These are phyloP conservation scores for Corydoras maculifer DNA, from an alignment of 2,113 vertebrate species.

Conservation along the genomic window DNA sequence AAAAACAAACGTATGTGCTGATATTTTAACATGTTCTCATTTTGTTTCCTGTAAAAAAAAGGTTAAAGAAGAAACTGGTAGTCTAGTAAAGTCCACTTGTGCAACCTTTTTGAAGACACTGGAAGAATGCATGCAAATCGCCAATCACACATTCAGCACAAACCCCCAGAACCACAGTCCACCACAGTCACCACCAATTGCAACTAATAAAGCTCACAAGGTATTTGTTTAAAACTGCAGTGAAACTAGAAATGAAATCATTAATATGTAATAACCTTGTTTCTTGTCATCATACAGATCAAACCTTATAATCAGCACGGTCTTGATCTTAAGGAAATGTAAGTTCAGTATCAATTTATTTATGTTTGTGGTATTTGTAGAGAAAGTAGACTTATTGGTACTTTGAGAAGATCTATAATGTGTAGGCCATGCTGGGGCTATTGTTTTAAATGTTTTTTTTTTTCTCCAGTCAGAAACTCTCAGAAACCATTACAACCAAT, in stretches of 20 bases:
- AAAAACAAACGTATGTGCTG: not conserved
- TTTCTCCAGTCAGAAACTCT: slow-evolving; percentile 66
- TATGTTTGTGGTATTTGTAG: slow-evolving; percentile 3
- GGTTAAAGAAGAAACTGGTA: slow-evolving; percentile 75
- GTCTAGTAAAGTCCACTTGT: slow-evolving; percentile 88
- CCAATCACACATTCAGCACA: slow-evolving; percentile 79
- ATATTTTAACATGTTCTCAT: not conserved
- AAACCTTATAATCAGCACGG: slow-evolving; percentile 71
- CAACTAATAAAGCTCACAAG: slow-evolving; percentile 78
- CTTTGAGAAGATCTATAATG: too few species aligned
- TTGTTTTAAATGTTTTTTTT: not conserved
- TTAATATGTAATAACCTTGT: not conserved
- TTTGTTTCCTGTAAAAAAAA: slow-evolving; percentile 48
- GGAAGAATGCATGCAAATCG: slow-evolving; percentile 97
- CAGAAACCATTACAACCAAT: slow-evolving; percentile 68
- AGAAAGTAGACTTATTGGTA: too few species aligned
- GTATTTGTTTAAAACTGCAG: slow-evolving; percentile 37
- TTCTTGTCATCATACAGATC: slow-evolving; percentile 60
- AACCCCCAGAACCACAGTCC: slow-evolving; percentile 74
- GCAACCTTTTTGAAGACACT: slow-evolving; percentile 92
- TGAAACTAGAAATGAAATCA: not conserved
- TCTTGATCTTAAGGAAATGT: slow-evolving; percentile 76
- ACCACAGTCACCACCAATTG: slow-evolving; percentile 78
- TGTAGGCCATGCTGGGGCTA: too few species aligned
- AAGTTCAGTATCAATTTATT: slow-evolving; percentile 40